Conservation (phyloP, 2,888 invertebrate genomes). For the Mellilla xanthometata region DNA sequence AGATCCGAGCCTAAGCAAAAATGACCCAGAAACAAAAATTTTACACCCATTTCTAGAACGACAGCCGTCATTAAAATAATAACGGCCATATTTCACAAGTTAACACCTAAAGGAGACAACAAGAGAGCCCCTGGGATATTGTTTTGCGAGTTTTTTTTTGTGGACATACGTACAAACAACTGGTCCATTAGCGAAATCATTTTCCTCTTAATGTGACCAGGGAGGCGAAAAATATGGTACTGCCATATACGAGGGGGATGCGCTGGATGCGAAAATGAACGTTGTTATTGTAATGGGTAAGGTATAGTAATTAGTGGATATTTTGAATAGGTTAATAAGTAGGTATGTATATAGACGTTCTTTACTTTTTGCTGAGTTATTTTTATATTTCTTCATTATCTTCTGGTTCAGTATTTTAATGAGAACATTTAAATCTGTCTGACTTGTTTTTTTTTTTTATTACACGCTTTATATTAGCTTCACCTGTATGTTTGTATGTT, state of each 20-base stretch:
- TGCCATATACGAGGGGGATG: constrained; percentile 38
- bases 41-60: constrained; percentile 4
- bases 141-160: constrained; percentile 46
- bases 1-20: background rate
- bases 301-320: too few relatives aligned
- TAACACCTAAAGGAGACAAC: constrained; percentile 46
- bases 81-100: constrained; percentile 38
- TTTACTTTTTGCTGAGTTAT: too few relatives aligned
- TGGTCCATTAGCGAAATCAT: constrained; percentile 73
- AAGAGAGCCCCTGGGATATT: constrained; percentile 41
- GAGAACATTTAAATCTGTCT: too few relatives aligned
- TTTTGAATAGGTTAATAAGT: too few relatives aligned
- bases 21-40: constrained; percentile 2
- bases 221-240: constrained; percentile 51
- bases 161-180: constrained; percentile 49
- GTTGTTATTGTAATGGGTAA: too few relatives aligned
- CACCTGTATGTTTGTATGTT: too few relatives aligned
- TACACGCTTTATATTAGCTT: too few relatives aligned
- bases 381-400: too few relatives aligned
- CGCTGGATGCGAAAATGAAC: too few relatives aligned
- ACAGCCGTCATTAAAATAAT: constrained; percentile 28
- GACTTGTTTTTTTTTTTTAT: too few relatives aligned
- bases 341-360: too few relatives aligned
- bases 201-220: constrained; percentile 68
- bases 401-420: too few relatives aligned